Base-by-base conservation (phyloP, 2,888 invertebrate genomes). In the Yponomeuta plumbellus region DNA sequence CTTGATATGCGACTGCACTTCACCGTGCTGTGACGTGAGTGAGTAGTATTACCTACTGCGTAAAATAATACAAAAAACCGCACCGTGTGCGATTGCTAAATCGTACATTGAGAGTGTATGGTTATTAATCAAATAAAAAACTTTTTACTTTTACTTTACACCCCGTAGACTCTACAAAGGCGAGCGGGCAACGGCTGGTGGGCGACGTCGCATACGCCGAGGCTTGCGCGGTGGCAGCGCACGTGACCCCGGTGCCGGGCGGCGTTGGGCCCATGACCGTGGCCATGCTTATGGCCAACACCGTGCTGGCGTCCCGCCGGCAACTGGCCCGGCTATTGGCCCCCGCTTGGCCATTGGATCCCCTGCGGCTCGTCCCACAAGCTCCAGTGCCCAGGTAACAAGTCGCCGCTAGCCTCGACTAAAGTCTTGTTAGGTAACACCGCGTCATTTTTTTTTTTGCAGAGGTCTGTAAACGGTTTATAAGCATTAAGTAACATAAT, bases 191-290 rank as follows among this genome's bases (percentile, higher is more conserved):
- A 75, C 94, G 96, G 22, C 82, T 99, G 66, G 97, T 98, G n/a
- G 99, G 99, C 66, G 99, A 99, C 93, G 99, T 99, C 10, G 96
- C 95, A 66, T 99, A 94, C 88, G 93, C 91, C 22, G 96, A 96
- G 80, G 98, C 96, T 6, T 92, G 92, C 72, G 84, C 93, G 73
- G 94, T 96, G 69, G 98, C 99, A 20, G 94, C 96, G 0, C 95
- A 94, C 86, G 96, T 99, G 76, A 99, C 99, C 26, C 98, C 99
- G 5, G 99, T 99, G 65, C 97, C 98, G 13, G 97, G 97, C 67
- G 99, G 99, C 70, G 99, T 99, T 69, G 99, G 99, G 0, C 99
- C 99, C 20, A 99, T 99, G 98, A 99, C 99, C 0, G 99, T 98
- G 70, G 98, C 98, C 22, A 99, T 99, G 98, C 89, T 98, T 44